A percentile compares a stretch with the other conserved stretches of the same genome.
phyloP scores from a whole-genome alignment of 2,888 invertebrate species.

The Oligia latruncula region DNA sequence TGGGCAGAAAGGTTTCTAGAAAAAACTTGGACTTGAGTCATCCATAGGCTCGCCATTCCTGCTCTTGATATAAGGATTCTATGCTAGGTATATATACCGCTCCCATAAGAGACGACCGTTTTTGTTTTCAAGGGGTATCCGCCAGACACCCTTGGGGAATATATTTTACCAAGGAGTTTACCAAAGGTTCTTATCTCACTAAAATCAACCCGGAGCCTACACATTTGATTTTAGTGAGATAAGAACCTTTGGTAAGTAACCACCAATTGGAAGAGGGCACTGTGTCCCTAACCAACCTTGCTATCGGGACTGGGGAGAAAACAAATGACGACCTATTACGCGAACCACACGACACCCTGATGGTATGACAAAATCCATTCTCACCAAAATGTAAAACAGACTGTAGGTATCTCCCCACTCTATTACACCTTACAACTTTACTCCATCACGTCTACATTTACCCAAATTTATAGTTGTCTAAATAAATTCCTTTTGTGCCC shows the following conservation, averaged over 20 bases:
- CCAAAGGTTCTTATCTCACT: background rate
- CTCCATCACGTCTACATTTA: conserved; percentile 47
- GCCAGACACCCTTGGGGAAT: background rate
- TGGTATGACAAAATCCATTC: background rate
- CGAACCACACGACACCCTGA: background rate
- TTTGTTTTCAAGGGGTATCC: background rate
- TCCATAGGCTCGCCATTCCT: background rate
- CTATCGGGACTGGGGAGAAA: background rate
- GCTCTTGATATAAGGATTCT: background rate
- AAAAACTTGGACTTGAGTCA: background rate
- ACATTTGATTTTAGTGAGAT: background rate
- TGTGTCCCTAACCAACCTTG: background rate
- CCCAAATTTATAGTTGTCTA: conserved; percentile 63
- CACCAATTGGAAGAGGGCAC: background rate
- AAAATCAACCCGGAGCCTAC: background rate
- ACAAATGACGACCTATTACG: background rate
- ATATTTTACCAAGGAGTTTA: background rate
- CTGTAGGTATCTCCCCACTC: conserved; percentile 16
- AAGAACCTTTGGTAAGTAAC: background rate
- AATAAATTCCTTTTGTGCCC: conserved; percentile 66
- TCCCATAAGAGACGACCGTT: background rate
- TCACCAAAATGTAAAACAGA: conserved; percentile 25
- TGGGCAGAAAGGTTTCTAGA: background rate
- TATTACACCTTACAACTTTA: conserved; percentile 27
- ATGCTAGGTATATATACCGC: background rate